Evolutionary conservation across 2,797 vertebrate species (phyloP), one percentile per base, ranked within the genome.

Genomic region (Lagorchestes hirsutus): DNA sequence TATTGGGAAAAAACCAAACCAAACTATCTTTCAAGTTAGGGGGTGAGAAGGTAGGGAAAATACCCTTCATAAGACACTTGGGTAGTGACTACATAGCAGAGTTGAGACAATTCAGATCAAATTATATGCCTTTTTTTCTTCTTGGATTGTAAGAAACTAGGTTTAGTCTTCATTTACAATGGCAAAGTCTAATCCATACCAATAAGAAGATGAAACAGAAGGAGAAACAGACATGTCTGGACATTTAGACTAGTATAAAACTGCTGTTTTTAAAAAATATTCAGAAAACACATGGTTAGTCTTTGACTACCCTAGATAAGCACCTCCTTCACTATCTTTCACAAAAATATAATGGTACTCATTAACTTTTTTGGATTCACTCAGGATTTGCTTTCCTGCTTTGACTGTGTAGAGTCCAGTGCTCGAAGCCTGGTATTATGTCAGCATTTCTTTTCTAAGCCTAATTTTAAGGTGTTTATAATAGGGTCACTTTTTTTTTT

Each of bases 401-500:
- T 74, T 58, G 46, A 31, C 46, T 34, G 0, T n/a, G 0, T 16
- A 54, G 90, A 90, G 94, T 54, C 67, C 0, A 3, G 55, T 12
- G 2, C 28, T 52, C 28, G 31, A 57, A 34, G 91, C 54, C 52
- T 2, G 10, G 1, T 55, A 0, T 22, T 24, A 1, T 1, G 11
- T 92, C 67, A 90, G 93, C 46, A 0, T 54, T 55, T 92, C 90
- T 57, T 95, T 92, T 91, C 93, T 92, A 16, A 13, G 31, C 27
- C 87, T 95, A 4, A 55, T 95, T 93, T 67, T 90, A 93, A 97
- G 94, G 94, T 94, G 46, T 91, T 95, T 56, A 94, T 93, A 95
- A 95, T 90, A 93, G 82, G 67, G 90, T 54, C 90, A 46, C 28
- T 91, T 91, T 91, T 95, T 95, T 52, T 96, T 74, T 62, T 93